Evolutionary conservation across 1,140 invertebrate genomes (phyloP), one percentile per base, ranked within the genome.

Genomic region (Brachionus koreanus): DNA sequence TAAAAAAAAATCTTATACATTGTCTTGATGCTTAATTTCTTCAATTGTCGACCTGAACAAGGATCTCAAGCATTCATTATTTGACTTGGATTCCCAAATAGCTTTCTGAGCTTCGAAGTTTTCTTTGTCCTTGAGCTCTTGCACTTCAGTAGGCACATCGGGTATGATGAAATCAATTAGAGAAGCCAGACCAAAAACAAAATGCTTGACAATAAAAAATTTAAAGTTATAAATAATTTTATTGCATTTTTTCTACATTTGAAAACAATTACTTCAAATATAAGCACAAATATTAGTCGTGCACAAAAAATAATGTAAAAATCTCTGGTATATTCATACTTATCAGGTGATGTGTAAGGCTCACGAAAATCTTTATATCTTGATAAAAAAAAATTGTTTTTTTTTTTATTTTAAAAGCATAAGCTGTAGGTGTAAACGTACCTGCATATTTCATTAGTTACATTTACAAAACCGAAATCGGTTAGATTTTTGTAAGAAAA

Each of bases 231-330:
- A 37, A 33, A n/a, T 25, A 13, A n/a, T n/a, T n/a, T n/a, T n/a
- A n/a, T n/a, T n/a, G n/a, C n/a, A n/a, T n/a, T n/a, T n/a, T n/a
- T n/a, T n/a, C n/a, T n/a, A n/a, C n/a, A n/a, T n/a, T n/a, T n/a
- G n/a, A n/a, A n/a, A n/a, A n/a, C n/a, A 37, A 79, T 76, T 49
- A 79, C 75, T 16, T 79, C 75, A 43, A 79, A 79, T 7, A 57
- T n/a, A 1, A 79, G 13, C 3, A 57, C 43, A 39, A 79, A 79
- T 16, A 57, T 35, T 79, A 79, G 42, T 23, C 75, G n/a, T 0
- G 75, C 75, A 63, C 43, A 52, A 2, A 79, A 57, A 57, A 61
- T 43, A 19, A 57, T 52, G 42, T 79, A 79, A 79, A 57, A 79
- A 16, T 52, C 46, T 23, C 19, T 57, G n/a, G 75, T 79, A 10